Evolutionary conservation across 2,797 vertebrate species (phyloP).

Genomic region (Netta rufina): DNA sequence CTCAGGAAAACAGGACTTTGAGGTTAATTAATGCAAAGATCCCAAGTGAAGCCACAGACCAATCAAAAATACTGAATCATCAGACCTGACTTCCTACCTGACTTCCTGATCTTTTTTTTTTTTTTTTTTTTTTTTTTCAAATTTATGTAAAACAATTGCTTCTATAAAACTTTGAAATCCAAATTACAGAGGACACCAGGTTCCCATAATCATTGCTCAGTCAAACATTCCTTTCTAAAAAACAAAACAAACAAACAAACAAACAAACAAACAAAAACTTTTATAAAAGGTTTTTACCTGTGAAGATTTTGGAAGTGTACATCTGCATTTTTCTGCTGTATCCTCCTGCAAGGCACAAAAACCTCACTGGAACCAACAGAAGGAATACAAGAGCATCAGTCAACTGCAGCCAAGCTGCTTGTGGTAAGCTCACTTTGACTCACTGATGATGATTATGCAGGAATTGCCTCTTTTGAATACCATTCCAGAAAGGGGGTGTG

Average conservation of each 20-base stretch:
- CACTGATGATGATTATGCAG: neutral
- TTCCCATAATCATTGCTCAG: neutral
- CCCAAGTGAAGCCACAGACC: neutral
- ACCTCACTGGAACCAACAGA: neutral
- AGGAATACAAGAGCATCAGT: rapidly evolving
- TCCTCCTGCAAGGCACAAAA: neutral
- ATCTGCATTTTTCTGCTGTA: neutral
- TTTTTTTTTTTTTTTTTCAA: neutral
- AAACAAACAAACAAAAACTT: neutral
- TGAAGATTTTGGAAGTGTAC: neutral
- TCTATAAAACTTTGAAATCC: neutral
- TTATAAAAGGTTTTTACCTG: neutral
- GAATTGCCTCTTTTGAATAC: neutral
- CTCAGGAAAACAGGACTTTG: neutral
- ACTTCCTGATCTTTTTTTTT: neutral
- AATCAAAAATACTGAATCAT: neutral
- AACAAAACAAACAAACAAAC: no score
- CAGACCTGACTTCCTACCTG: neutral
- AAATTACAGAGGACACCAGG: neutral
- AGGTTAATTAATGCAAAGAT: neutral
- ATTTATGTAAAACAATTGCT: neutral
- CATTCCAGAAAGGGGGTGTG: neutral
- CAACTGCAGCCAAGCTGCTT: neutral
- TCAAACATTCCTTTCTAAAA: neutral
- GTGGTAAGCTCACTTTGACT: neutral